phyloP scores from a whole-genome alignment of 2,888 invertebrate species.

The Odontothrips loti region DNA sequence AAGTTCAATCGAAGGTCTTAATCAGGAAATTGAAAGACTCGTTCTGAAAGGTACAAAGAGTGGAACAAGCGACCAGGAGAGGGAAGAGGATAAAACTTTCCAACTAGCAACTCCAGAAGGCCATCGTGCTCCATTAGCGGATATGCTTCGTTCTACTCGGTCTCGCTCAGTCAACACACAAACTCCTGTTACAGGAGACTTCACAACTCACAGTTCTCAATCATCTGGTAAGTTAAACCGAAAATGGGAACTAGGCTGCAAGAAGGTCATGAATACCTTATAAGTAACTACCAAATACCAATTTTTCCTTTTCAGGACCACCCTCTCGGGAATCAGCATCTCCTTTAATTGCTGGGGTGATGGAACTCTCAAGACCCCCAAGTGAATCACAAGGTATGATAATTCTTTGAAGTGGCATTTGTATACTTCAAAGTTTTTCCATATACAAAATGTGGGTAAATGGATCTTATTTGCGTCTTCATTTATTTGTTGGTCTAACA shows the following conservation, averaged over 20 bases:
- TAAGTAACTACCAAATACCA: constrained; percentile 21
- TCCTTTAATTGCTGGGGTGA: constrained; percentile 60
- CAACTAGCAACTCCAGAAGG: constrained; percentile 62
- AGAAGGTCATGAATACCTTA: neutral
- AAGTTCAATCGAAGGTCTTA: constrained; percentile 80
- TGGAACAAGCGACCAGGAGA: constrained; percentile 39
- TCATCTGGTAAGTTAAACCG: constrained; percentile 33
- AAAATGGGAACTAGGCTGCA: neutral
- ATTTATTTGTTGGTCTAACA: constrained; percentile 43
- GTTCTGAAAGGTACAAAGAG: constrained; percentile 55
- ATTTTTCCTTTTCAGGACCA: constrained; percentile 55
- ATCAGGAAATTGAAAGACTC: constrained; percentile 79
- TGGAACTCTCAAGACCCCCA: constrained; percentile 57
- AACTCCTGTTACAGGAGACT: constrained; percentile 61
- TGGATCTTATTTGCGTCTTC: neutral
- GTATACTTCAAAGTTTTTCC: constrained; percentile 2
- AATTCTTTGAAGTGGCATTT: constrained; percentile 7
- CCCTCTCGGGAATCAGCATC: constrained; percentile 63
- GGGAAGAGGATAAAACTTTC: constrained; percentile 56
- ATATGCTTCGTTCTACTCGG: constrained; percentile 62
- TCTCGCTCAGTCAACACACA: constrained; percentile 70
- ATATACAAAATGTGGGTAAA: constrained; percentile 29
- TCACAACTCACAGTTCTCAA: constrained; percentile 48
- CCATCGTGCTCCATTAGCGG: constrained; percentile 77
- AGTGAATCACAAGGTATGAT: constrained; percentile 50